Base-by-base conservation (phyloP, 30 jellyfish, hydroid and myxozoan species). In the Aurelia aurita region DNA sequence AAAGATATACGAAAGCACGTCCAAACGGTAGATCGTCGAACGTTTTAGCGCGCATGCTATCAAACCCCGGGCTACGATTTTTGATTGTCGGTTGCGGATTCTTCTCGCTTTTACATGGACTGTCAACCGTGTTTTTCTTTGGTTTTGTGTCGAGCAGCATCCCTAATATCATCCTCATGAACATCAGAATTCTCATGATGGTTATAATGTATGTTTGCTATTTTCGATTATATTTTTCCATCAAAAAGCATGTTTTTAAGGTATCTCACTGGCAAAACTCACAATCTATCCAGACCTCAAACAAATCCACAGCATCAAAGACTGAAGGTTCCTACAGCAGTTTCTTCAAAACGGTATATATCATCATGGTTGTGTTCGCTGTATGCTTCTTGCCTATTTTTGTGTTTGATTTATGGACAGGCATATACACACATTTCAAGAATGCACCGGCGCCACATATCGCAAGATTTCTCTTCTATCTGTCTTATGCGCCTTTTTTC, bases 401-500 rank as follows among this genome's bases (percentile, higher is more conserved):
- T 12, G 20, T 77, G n/a, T 53, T 72, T 21, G 79, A 58, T 60
- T 25, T 44, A 11, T 77, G 88, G 88, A 77, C 88, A 60, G 88
- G 88, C 58, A 58, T 58, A 3, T 77, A 77, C 70, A 58, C 67
- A 55, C 29, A 19, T 55, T 19, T 55, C 67, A 55, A 8, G 29
- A 55, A 55, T 1, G 67, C 67, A 1, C 29, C 67, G 1, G 29
- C 67, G 12, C 67, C 67, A 55, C 67, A 55, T n/a, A 14, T 22
- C 1, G 29, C 29, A 2, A n/a, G 67, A 55, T 55, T 55, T 55
- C 29, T 55, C 13, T 55, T 9, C 28, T 55, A 0, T 8, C 84
- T 71, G 9, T 16, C 58, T 25, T 53, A 71, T 15, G 35, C 49
- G 13, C 84, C 69, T 2, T 31, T 71, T 11, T 39, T 71, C 25